A percentile compares a stretch with the other conserved stretches of the same genome.
phyloP scores from a whole-genome alignment of 2,888 invertebrate genomes.

The Archips xylosteana region DNA sequence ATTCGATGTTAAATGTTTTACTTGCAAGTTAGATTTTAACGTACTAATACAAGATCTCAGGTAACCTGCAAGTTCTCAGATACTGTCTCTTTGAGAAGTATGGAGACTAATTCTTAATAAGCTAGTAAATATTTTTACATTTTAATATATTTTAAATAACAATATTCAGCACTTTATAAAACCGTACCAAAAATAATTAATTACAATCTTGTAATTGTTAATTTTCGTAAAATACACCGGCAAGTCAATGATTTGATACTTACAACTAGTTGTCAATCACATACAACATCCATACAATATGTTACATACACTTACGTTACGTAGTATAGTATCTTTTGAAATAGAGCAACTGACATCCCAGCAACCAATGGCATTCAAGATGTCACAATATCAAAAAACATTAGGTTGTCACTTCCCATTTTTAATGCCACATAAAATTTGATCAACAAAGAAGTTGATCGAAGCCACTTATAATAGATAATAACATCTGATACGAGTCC shows the following conservation, averaged over 20 bases:
- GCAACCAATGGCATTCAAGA: neutral
- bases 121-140: slow-evolving; percentile 12
- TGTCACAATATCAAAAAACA: slow-evolving; percentile 11
- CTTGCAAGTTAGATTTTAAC: slow-evolving; percentile 44
- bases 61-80: slow-evolving; percentile 48
- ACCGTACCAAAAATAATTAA: neutral
- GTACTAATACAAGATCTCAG: slow-evolving; percentile 17
- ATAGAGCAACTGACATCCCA: slow-evolving; percentile 2
- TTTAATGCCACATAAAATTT: no score
- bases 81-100: slow-evolving; percentile 48
- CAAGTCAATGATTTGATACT: slow-evolving; percentile 20
- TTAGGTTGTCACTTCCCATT: no score
- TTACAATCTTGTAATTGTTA: slow-evolving; percentile 15
- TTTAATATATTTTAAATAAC: slow-evolving; percentile 16
- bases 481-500: no score
- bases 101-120: slow-evolving; percentile 44
- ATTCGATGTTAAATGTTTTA: slow-evolving; percentile 48
- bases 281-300: slow-evolving; percentile 36
- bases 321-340: neutral
- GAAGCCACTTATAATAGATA: no score
- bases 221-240: slow-evolving; percentile 29
- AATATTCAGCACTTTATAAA: slow-evolving; percentile 14
- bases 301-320: slow-evolving; percentile 8
- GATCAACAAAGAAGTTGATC: no score
- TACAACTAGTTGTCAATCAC: slow-evolving; percentile 33